Evolutionary conservation across 2,797 vertebrate species (phyloP).

Genomic region (Syngnathus rostellatus): DNA sequence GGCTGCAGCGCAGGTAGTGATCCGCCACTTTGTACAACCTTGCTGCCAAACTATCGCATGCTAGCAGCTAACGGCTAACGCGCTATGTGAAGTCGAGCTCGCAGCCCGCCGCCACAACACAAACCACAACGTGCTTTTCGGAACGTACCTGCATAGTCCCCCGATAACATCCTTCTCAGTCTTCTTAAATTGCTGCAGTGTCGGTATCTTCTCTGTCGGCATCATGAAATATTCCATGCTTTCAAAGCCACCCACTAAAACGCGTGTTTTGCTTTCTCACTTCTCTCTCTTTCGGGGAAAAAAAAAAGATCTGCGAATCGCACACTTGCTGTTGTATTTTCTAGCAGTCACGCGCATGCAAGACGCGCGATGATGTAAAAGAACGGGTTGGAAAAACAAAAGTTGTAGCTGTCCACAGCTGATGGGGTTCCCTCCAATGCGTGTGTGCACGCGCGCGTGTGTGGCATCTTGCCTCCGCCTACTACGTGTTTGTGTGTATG

Average conservation of each 20-base stretch:
- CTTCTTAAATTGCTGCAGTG: slow-evolving; percentile 89
- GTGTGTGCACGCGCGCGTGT: slow-evolving; percentile 41
- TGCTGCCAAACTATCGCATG: slow-evolving; percentile 29
- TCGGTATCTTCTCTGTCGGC: slow-evolving; percentile 84
- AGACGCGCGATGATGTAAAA: slow-evolving; percentile 10
- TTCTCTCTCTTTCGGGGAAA: slow-evolving; percentile 12
- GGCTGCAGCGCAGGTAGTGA: slow-evolving; percentile 11
- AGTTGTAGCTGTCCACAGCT: slow-evolving; percentile 58
- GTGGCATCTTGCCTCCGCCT: slow-evolving; percentile 58
- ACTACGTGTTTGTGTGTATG: slow-evolving; percentile 54
- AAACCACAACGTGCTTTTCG: slow-evolving; percentile 7
- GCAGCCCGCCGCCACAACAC: slow-evolving; percentile 13
- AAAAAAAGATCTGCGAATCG: neutral
- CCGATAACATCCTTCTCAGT: slow-evolving; percentile 90
- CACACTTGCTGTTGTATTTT: neutral
- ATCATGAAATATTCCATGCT: slow-evolving; percentile 95
- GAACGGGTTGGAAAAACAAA: slow-evolving; percentile 32
- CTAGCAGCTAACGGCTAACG: slow-evolving; percentile 50
- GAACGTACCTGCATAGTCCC: slow-evolving; percentile 84
- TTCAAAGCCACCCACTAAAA: slow-evolving; percentile 53
- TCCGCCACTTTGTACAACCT: slow-evolving; percentile 23
- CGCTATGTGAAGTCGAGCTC: slow-evolving; percentile 22
- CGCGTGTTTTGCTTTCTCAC: slow-evolving; percentile 31
- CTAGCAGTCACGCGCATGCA: neutral
- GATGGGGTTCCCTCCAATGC: slow-evolving; percentile 67